Conservation (phyloP, 2,888 invertebrate species). For the Lasioglossum figueresi region DNA sequence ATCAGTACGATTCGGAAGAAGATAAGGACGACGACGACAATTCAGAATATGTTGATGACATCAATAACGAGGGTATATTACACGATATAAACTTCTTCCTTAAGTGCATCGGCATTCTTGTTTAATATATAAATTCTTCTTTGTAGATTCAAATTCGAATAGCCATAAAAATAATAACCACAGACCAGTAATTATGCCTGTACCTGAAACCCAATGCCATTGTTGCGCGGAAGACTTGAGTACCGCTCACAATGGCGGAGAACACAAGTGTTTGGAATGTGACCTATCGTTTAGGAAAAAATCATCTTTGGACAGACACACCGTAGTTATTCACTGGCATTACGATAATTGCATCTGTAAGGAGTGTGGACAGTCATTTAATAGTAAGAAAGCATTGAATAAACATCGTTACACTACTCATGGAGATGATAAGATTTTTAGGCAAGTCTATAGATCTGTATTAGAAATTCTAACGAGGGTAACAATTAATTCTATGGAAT, state of each 20-base stretch:
- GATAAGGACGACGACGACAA: conserved; percentile 66
- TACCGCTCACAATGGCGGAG: conserved; percentile 86
- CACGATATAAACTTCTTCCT: not conserved
- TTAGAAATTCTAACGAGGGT: no score
- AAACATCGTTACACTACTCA: conserved; percentile 87
- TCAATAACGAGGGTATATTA: conserved; percentile 29
- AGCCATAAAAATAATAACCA: conserved; percentile 67
- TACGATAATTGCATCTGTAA: conserved; percentile 87
- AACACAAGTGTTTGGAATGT: conserved; percentile 87
- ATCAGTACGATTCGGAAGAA: conserved; percentile 76
- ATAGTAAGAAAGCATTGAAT: conserved; percentile 86
- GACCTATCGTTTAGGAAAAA: conserved; percentile 90
- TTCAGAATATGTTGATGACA: conserved; percentile 56
- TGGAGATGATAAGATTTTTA: conserved; percentile 84
- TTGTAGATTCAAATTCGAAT: conserved; percentile 58
- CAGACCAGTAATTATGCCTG: conserved; percentile 74
- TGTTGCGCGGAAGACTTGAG: conserved; percentile 87
- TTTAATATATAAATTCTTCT: not conserved
- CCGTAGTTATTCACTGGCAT: conserved; percentile 89
- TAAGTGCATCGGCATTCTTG: not conserved
- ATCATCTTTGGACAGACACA: conserved; percentile 88
- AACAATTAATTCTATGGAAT: conserved; percentile 6
- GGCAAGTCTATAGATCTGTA: conserved; percentile 57
- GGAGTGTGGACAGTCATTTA: conserved; percentile 89
- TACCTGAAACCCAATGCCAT: conserved; percentile 84